Conservation (phyloP, 2,888 invertebrate genomes). For the Drosophila tanythrix region DNA sequence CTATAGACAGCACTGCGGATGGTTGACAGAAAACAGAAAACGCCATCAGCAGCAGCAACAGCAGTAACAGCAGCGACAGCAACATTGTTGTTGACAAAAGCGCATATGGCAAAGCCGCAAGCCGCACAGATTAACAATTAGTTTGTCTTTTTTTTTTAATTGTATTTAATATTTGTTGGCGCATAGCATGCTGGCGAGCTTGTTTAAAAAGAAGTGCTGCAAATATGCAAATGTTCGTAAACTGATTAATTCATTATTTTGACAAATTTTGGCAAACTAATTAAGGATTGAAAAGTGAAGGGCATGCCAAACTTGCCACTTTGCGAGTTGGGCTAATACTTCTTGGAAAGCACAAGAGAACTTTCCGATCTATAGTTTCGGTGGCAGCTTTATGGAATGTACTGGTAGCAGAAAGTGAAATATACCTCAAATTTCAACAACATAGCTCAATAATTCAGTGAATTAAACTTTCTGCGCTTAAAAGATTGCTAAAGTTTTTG, state of each 20-base stretch:
- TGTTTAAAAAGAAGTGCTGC: neutral
- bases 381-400: neutral
- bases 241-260: constrained; percentile 9
- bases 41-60: constrained; percentile 6
- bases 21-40: constrained; percentile 24
- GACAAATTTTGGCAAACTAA: constrained; percentile 14
- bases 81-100: constrained; percentile 58
- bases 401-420: neutral
- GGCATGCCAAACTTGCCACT: neutral
- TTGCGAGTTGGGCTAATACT: neutral
- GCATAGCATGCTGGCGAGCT: neutral
- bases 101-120: constrained; percentile 71
- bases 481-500: constrained; percentile 25
- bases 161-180: constrained; percentile 75
- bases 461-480: neutral
- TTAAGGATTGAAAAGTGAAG: neutral
- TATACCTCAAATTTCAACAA: neutral
- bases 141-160: constrained; percentile 59
- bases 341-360: neutral
- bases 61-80: constrained; percentile 10
- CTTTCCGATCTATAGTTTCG: neutral
- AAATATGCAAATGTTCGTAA: neutral
- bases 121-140: constrained; percentile 77
- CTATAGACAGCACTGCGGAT: constrained; percentile 30
- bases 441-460: neutral